Base-by-base conservation (phyloP, 2,888 invertebrate genomes). In the Antitype chi region DNA sequence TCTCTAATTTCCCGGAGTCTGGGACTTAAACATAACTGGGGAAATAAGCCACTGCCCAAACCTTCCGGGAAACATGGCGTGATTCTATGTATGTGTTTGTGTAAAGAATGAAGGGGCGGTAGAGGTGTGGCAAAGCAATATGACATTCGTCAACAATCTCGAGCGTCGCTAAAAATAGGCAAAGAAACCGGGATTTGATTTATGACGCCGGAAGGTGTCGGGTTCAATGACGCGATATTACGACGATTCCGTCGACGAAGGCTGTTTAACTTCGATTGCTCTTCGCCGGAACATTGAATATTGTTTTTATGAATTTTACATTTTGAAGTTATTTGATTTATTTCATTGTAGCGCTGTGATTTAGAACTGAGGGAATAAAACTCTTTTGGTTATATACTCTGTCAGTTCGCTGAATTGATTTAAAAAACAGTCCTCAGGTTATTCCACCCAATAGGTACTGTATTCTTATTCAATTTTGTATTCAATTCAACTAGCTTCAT, bases 121-220 rank as follows among this genome's bases (percentile, higher is more conserved):
- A 23, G 64, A 80, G 67, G 62, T 55, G 62, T 74, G 74, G 62
- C 62, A 20, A 62, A 74, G 17, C 47, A 62, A 73, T 83, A 84
- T 81, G 81, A 84, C 79, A 85, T 80, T 82, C 83, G 82, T 86
- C 87, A 85, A 85, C 84, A 85, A 82, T 81, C 80, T 84, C 74
- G 77, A 74, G 59, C 80, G 66, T 68, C 59, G 80, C 85, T 82
- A 82, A 87, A 88, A 89, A 89, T 85, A 88, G 82, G 74, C 78
- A 66, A 78, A 87, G 87, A 89, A 88, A 89, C 84, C 77, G 81
- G 81, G 85, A 91, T 89, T 89, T 88, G 90, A 91, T 91, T 90
- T 90, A 91, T 89, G 85, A 73, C 77, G 66, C 74, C 74, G 75
- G 85, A 86, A 86, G 87, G 88, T 87, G 85, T 86, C 86, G 82